Evolutionary conservation across 2,113 vertebrate species (phyloP).

Genomic region (Hyperopisus bebe): DNA sequence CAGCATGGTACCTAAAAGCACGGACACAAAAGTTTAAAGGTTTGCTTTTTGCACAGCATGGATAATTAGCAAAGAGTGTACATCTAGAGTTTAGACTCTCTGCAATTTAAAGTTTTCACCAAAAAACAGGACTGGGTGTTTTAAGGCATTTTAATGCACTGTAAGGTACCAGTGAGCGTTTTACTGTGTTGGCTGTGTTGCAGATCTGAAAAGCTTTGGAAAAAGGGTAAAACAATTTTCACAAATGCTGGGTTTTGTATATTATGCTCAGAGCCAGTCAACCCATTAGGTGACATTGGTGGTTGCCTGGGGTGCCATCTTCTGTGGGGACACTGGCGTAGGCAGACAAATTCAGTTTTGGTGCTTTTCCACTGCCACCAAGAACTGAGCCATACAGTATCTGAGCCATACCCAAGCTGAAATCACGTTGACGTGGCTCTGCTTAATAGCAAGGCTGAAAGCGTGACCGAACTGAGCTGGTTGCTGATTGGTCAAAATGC

Average conservation of each 20-base stretch:
- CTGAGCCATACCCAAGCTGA: background rate
- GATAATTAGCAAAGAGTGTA: background rate
- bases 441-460: background rate
- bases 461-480: background rate
- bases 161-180: background rate
- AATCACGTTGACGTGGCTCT: background rate
- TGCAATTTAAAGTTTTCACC: background rate
- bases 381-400: background rate
- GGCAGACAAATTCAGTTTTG: background rate
- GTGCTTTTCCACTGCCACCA: background rate
- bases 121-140: background rate
- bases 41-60: background rate
- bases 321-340: background rate
- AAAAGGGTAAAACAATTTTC: constrained; percentile 2
- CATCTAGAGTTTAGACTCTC: background rate
- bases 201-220: background rate
- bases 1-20: background rate
- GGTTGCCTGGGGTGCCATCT: background rate
- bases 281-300: background rate
- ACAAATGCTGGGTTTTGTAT: background rate
- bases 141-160: background rate
- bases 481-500: background rate
- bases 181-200: background rate
- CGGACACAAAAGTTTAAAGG: background rate
- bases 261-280: background rate